Percentiles rank a stretch among this genome's conserved stretches.
These are phyloP conservation scores for Glandiceps talaboti DNA, from an alignment of 53 echinoderm and acorn worm genomes.

Conservation along the genomic window DNA sequence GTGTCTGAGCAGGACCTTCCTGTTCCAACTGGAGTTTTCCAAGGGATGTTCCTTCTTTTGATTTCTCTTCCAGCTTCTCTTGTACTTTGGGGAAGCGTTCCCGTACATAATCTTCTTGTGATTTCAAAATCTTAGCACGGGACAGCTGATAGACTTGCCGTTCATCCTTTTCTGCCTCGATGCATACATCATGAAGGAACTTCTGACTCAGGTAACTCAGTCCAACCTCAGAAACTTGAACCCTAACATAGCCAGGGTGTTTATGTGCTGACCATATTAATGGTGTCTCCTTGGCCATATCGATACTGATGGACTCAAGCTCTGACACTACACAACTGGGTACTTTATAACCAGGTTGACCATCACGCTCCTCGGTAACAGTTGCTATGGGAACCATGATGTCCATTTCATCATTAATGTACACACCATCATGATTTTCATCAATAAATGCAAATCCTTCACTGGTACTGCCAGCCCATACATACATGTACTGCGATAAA, in stretches of 20 bases:
- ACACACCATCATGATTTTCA: neutral
- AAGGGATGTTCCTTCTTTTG: neutral
- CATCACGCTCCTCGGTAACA: neutral
- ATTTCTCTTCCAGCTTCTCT: neutral
- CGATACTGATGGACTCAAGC: neutral
- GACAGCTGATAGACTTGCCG: neutral
- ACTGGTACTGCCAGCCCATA: constrained; percentile 12
- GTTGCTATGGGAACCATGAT: constrained; percentile 3
- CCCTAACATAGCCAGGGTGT: neutral
- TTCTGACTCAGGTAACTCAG: neutral
- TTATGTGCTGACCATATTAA: neutral
- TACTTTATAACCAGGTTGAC: neutral
- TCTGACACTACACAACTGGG: neutral
- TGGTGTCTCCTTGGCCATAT: neutral
- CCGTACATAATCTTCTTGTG: neutral
- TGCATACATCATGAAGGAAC: neutral
- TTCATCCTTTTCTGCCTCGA: neutral
- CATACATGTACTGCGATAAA: too few relatives aligned
- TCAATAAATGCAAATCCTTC: constrained; percentile 9
- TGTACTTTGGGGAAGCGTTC: neutral
- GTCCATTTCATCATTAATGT: constrained; percentile 12
- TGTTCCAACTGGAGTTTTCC: neutral
- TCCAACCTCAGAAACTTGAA: neutral
- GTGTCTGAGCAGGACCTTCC: constrained; percentile 7
- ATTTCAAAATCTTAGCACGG: neutral